Conservation (phyloP, 2,888 invertebrate species). For the Nipponacmea schrenckii region DNA sequence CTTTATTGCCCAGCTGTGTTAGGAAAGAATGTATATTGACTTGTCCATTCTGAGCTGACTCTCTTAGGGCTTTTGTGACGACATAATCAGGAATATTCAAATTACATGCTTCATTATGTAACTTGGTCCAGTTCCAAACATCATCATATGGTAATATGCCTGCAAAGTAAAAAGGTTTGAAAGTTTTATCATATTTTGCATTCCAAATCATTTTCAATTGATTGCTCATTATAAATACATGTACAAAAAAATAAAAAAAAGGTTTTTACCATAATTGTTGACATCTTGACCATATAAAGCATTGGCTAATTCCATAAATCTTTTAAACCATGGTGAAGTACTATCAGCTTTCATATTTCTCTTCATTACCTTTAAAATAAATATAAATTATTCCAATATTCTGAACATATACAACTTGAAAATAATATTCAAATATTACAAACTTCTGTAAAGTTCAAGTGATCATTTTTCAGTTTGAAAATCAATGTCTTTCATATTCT, state of each 20-base stretch:
- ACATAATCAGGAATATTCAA: constrained; percentile 38
- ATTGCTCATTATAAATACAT: too few species aligned
- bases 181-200: not conserved
- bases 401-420: too few species aligned
- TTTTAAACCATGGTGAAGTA: constrained; percentile 57
- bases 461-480: too few species aligned
- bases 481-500: not conserved
- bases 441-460: too few species aligned
- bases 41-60: constrained; percentile 28
- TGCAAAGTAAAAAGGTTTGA: constrained; percentile 23
- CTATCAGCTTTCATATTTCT: constrained; percentile 18
- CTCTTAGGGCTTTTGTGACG: constrained; percentile 33
- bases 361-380: constrained; percentile 26
- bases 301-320: constrained; percentile 59
- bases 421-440: too few species aligned
- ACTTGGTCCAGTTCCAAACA: constrained; percentile 40
- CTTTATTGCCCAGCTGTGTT: constrained; percentile 28
- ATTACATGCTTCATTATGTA: constrained; percentile 48
- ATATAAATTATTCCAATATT: not conserved
- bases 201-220: too few species aligned
- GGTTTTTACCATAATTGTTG: not conserved
- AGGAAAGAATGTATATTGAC: constrained; percentile 37
- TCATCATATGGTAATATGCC: constrained; percentile 46
- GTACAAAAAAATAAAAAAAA: not conserved
- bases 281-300: constrained; percentile 57